These are phyloP conservation scores for Sarcophaga subvicina DNA, from an alignment of 2,888 invertebrate species.

Conservation along the genomic window DNA sequence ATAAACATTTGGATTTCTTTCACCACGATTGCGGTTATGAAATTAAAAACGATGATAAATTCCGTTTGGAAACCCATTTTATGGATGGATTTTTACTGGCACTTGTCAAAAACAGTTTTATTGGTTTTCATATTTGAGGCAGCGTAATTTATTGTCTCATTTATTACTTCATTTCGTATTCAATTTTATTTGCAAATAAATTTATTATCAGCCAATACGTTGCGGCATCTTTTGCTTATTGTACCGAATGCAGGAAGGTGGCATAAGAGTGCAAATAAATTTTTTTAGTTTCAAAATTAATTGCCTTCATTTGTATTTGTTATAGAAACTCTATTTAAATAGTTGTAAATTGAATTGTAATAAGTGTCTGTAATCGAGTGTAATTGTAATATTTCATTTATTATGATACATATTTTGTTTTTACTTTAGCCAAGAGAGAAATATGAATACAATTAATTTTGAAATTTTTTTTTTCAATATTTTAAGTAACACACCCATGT, in stretches of 20 bases:
- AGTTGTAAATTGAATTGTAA: conserved; percentile 21
- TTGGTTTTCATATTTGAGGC: background rate
- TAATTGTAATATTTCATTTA: background rate
- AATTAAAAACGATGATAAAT: no score
- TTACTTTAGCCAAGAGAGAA: background rate
- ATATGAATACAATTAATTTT: conserved; percentile 47
- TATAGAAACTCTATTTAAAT: background rate
- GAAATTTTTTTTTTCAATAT: background rate
- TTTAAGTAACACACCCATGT: conserved; percentile 47
- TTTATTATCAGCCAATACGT: background rate
- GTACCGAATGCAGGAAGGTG: no score
- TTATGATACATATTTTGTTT: background rate
- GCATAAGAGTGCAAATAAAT: no score
- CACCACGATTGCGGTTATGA: no score
- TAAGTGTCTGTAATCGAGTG: conserved; percentile 11
- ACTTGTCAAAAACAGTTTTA: no score
- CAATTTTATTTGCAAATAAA: background rate
- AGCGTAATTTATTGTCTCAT: background rate
- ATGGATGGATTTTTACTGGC: no score
- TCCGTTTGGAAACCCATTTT: no score
- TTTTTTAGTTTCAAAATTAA: no score
- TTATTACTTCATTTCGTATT: conserved; percentile 2
- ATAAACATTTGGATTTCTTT: no score
- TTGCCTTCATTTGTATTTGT: no score
- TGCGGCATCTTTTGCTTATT: no score